Evolutionary conservation across 2,113 vertebrate species (phyloP).

Genomic region (Misgurnus anguillicaudatus): DNA sequence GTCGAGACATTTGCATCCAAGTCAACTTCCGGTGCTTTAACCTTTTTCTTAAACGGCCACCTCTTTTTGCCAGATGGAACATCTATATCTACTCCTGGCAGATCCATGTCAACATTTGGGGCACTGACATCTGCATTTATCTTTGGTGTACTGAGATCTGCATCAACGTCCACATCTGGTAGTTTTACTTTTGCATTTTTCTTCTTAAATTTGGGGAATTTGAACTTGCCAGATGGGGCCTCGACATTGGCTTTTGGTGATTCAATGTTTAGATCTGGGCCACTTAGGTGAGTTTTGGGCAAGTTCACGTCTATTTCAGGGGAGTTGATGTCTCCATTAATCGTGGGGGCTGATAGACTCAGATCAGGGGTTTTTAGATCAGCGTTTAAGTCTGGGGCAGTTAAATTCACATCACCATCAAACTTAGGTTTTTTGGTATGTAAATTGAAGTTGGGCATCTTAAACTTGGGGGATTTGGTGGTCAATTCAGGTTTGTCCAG

Average conservation of each 20-base stretch:
- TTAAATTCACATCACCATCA: slow-evolving; percentile 31
- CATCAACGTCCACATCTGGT: slow-evolving; percentile 19
- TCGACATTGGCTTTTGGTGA: slow-evolving; percentile 58
- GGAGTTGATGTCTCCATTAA: slow-evolving; percentile 59
- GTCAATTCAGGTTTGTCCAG: slow-evolving; percentile 56
- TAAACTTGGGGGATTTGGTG: slow-evolving; percentile 53
- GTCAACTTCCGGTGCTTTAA: slow-evolving; percentile 52
- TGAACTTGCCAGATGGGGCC: slow-evolving; percentile 60
- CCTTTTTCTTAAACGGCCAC: slow-evolving; percentile 61
- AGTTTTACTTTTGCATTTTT: slow-evolving; percentile 58
- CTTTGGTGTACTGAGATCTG: slow-evolving; percentile 44
- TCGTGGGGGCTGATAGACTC: slow-evolving; percentile 54
- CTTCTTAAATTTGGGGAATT: slow-evolving; percentile 65
- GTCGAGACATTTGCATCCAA: slow-evolving; percentile 26
- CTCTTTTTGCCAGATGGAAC: slow-evolving; percentile 57
- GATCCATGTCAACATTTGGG: slow-evolving; percentile 46
- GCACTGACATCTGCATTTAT: slow-evolving; percentile 39
- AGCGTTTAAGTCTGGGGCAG: slow-evolving; percentile 19
- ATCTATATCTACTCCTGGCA: slow-evolving; percentile 53
- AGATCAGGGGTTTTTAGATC: slow-evolving; percentile 50
- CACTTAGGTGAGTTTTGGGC: slow-evolving; percentile 56
- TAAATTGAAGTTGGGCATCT: slow-evolving; percentile 44
- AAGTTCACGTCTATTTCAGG: slow-evolving; percentile 62
- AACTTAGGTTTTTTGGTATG: slow-evolving; percentile 36
- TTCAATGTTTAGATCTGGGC: slow-evolving; percentile 57